phyloP scores from a whole-genome alignment of 1,140 invertebrate species.

The Ooceraea biroi region DNA sequence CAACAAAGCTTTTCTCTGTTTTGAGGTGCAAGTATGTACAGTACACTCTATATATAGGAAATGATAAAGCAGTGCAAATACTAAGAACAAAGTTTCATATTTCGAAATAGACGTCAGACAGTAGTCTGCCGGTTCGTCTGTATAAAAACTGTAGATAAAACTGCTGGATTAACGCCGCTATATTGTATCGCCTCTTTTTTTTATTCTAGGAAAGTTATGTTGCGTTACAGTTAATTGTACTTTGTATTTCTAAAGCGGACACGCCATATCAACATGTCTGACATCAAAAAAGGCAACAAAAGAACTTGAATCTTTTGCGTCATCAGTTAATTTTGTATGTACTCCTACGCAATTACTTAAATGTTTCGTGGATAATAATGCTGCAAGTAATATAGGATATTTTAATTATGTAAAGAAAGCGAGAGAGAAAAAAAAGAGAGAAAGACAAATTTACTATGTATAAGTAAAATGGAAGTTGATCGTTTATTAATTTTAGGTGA shows the following conservation, averaged over 20 bases:
- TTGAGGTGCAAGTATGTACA: too few species aligned
- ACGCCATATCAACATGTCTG: neutral
- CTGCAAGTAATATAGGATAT: neutral
- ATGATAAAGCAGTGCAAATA: neutral
- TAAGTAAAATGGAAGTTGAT: too few species aligned
- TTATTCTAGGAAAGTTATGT: neutral
- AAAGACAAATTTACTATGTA: neutral
- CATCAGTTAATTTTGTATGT: neutral
- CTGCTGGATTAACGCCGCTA: neutral
- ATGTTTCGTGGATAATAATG: neutral
- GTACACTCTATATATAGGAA: neutral
- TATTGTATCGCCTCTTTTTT: neutral
- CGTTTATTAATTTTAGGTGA: too few species aligned
- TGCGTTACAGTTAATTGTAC: neutral
- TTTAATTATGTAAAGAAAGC: neutral
- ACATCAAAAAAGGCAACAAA: too few species aligned
- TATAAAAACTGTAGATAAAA: slow-evolving; percentile 1
- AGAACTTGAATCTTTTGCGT: neutral
- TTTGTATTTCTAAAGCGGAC: neutral
- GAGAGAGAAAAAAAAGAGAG: neutral
- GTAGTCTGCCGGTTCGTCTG: neutral
- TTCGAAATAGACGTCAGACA: neutral
- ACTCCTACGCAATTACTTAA: neutral
- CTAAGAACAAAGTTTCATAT: neutral
- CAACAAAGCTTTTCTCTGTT: too few species aligned